These are phyloP conservation scores for Smutsia gigantea DNA, from an alignment of 2,797 vertebrate genomes.

Conservation along the genomic window DNA sequence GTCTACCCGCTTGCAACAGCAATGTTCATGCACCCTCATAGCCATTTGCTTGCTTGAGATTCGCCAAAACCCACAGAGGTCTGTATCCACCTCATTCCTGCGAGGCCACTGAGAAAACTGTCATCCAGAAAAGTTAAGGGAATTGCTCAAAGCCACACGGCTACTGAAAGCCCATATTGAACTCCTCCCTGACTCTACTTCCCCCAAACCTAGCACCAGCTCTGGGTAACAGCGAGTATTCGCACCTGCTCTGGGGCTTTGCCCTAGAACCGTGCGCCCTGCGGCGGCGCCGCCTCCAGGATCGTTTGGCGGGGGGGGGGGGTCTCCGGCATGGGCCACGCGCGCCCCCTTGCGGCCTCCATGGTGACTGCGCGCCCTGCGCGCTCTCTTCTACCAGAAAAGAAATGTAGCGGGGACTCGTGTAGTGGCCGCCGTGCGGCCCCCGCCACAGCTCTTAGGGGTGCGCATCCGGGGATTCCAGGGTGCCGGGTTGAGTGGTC, in stretches of 20 bases:
- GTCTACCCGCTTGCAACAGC: background rate
- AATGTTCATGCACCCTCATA: background rate
- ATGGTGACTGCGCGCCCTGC: background rate
- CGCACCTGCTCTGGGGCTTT: background rate
- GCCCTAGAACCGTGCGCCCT: too few relatives aligned
- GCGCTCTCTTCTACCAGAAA: background rate
- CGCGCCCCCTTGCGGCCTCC: background rate
- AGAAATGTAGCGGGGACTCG: rapidly evolving
- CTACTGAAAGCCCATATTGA: background rate
- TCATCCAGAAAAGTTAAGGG: background rate
- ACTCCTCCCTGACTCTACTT: background rate
- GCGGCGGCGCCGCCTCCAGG: rapidly evolving
- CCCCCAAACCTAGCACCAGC: background rate
- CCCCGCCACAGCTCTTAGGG: background rate
- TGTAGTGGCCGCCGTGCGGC: rapidly evolving
- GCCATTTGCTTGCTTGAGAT: background rate
- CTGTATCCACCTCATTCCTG: background rate
- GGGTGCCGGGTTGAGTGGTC: background rate
- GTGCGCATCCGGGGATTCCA: background rate
- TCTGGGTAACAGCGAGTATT: background rate
- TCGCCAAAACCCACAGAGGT: background rate
- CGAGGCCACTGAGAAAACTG: background rate
- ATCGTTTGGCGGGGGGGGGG: too few relatives aligned
- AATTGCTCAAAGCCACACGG: background rate
- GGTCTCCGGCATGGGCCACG: background rate